phyloP scores from a whole-genome alignment of 2,797 vertebrate genomes.

The Carapus acus region DNA sequence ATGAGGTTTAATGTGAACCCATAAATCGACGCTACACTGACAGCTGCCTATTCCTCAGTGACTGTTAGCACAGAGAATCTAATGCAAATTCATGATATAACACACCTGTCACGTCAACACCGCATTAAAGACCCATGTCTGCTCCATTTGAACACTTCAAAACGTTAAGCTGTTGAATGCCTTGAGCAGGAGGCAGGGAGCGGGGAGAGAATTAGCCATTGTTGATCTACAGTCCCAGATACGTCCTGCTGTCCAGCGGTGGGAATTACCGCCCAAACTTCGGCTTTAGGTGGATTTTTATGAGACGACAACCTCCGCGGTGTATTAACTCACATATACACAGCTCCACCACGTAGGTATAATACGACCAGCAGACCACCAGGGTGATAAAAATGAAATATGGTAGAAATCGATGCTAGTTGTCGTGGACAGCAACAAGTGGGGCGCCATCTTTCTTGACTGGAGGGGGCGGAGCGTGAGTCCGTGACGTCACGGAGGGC shows the following conservation, averaged over 20 bases:
- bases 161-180: too few relatives aligned
- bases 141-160: too few relatives aligned
- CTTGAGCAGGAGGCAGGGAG: not conserved
- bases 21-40: too few relatives aligned
- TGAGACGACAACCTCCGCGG: not conserved
- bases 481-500: slow-evolving; percentile 67
- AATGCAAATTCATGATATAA: too few relatives aligned
- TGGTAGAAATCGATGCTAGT: slow-evolving; percentile 94
- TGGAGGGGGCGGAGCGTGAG: slow-evolving; percentile 61
- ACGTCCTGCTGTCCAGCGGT: slow-evolving; percentile 43
- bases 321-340: slow-evolving; percentile 85
- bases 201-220: slow-evolving; percentile 32
- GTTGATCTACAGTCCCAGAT: slow-evolving; percentile 49
- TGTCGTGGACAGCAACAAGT: slow-evolving; percentile 92
- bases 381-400: slow-evolving; percentile 92
- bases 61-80: too few relatives aligned
- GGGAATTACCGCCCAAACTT: slow-evolving; percentile 33
- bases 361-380: slow-evolving; percentile 97
- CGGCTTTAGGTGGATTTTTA: not conserved
- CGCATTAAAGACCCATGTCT: too few relatives aligned
- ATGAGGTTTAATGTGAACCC: too few relatives aligned
- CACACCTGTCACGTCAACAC: too few relatives aligned
- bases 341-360: slow-evolving; percentile 95
- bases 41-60: too few relatives aligned
- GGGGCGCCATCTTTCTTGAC: slow-evolving; percentile 89